Conservation (phyloP, 1,140 invertebrate genomes). For the Drosophila setifemur region DNA sequence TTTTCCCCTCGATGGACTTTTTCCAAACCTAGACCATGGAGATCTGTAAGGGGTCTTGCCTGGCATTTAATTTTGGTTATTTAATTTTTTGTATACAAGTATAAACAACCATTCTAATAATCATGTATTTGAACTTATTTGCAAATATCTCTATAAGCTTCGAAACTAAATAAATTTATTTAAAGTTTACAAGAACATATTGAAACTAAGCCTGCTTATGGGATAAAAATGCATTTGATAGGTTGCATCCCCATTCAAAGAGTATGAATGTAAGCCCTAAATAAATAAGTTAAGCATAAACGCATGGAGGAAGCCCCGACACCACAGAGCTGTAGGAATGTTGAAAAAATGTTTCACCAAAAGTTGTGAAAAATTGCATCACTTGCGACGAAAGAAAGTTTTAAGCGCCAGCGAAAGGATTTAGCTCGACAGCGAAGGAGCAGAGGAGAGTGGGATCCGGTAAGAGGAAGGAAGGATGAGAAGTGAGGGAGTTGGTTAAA, state of each 20-base stretch:
- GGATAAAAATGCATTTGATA: background rate
- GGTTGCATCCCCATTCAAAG: background rate
- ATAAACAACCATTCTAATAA: no score
- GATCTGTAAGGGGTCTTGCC: no score
- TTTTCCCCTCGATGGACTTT: no score
- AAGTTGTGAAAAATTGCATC: constrained; percentile 70
- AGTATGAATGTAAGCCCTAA: constrained; percentile 46
- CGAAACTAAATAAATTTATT: no score
- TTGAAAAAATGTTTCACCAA: constrained; percentile 36
- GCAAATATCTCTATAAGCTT: no score
- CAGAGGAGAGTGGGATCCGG: background rate
- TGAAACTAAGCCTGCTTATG: no score
- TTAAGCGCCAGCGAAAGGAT: constrained; percentile 51
- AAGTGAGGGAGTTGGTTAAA: constrained; percentile 29
- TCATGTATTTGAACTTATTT: no score
- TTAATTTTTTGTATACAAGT: no score
- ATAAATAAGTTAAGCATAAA: constrained; percentile 65
- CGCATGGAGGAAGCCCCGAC: constrained; percentile 6
- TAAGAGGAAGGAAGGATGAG: background rate
- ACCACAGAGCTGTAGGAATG: constrained; percentile 7
- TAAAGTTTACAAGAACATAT: no score
- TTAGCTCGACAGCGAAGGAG: constrained; percentile 8
- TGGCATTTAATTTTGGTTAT: no score
- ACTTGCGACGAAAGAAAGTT: constrained; percentile 73
- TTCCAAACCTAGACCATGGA: no score